Percentiles rank a stretch among this genome's conserved stretches.
Conservation (phyloP, 2,888 invertebrate species). For the Chrysolina haemoptera region DNA sequence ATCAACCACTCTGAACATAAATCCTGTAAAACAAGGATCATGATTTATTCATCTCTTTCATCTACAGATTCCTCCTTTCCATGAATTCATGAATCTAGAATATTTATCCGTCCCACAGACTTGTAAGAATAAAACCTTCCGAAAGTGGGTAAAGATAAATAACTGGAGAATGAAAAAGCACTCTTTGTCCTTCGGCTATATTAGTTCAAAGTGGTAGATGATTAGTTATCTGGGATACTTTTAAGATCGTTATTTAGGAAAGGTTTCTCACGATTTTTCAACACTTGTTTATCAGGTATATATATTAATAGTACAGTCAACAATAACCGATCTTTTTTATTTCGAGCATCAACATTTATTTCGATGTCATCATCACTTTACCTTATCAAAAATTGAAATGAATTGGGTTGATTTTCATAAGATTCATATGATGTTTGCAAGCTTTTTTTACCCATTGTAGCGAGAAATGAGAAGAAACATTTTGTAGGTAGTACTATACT, state of each 20-base stretch:
- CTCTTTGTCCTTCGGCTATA: conserved; percentile 44
- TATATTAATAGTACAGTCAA: conserved; percentile 19
- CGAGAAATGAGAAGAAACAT: no score
- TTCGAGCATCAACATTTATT: neutral
- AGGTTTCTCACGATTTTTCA: conserved; percentile 45
- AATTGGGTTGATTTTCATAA: no score
- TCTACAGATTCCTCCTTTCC: neutral
- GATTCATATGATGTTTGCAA: no score
- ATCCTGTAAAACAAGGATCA: no score
- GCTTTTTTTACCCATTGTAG: no score
- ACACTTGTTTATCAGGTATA: conserved; percentile 24
- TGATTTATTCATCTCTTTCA: neutral
- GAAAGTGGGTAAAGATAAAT: conserved; percentile 45
- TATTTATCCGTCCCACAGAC: neutral
- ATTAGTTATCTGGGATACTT: conserved; percentile 49
- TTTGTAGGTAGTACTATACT: no score
- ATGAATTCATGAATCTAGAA: conserved; percentile 12
- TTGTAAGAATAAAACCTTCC: conserved; percentile 11
- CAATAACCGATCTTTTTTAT: neutral
- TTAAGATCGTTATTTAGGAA: conserved; percentile 44
- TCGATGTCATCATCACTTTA: neutral
- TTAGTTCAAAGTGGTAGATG: conserved; percentile 49
- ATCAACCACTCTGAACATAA: no score
- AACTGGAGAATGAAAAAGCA: conserved; percentile 45
- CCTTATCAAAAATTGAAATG: no score